Conservation (phyloP, 2,888 invertebrate species). For the Pristionchus mayeri region DNA sequence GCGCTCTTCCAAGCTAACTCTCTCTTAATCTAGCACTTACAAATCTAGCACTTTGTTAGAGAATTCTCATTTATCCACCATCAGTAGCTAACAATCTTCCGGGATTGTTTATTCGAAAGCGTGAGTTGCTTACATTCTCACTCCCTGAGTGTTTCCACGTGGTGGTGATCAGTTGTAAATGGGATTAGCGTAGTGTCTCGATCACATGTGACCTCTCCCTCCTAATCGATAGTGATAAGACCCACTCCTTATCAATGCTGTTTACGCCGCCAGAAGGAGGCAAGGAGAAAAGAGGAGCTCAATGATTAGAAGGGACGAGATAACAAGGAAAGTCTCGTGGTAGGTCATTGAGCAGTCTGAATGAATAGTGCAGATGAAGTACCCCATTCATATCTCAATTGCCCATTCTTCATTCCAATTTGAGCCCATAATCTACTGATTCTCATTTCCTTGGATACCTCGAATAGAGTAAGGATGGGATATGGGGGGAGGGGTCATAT, state of each 20-base stretch:
- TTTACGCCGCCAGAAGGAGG: background rate
- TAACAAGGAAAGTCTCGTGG: background rate
- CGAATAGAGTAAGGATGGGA: background rate
- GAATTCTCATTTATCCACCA: too few species aligned
- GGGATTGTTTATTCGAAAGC: too few species aligned
- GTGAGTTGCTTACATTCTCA: too few species aligned
- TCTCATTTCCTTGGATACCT: background rate
- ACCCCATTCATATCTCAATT: too few species aligned
- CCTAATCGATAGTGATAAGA: slow-evolving; percentile 28
- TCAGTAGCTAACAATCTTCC: too few species aligned
- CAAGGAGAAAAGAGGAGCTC: background rate
- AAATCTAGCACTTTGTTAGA: too few species aligned
- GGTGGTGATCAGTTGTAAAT: background rate
- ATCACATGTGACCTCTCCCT: background rate
- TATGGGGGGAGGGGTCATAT: background rate
- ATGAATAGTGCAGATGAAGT: too few species aligned
- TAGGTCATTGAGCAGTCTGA: background rate
- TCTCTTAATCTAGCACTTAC: too few species aligned
- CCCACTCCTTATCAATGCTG: slow-evolving; percentile 25
- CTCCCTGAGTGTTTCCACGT: too few species aligned
- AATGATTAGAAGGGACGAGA: background rate
- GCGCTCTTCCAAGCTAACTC: too few species aligned
- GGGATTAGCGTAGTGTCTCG: slow-evolving; percentile 12
- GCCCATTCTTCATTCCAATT: background rate
- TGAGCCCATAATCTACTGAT: background rate